Percentiles rank a stretch among this genome's conserved stretches.
phyloP scores from a whole-genome alignment of 2,113 vertebrate species.

The Tachycineta bicolor region DNA sequence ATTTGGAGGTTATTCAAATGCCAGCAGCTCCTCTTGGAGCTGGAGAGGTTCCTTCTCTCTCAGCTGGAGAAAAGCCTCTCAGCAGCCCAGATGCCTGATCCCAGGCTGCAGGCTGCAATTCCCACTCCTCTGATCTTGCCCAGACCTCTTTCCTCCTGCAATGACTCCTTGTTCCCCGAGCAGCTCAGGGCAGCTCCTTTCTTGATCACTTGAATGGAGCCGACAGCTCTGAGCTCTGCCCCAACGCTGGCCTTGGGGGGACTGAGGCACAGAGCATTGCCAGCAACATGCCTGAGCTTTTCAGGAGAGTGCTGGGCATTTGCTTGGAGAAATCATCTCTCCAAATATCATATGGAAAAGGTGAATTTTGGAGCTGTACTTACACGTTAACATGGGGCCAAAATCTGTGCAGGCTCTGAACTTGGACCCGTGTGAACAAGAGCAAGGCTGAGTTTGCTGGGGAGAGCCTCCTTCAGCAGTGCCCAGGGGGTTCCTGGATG shows the following conservation, averaged over 20 bases:
- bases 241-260: fast-evolving
- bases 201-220: background rate
- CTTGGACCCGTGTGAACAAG: fast-evolving
- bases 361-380: background rate
- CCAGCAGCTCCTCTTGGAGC: background rate
- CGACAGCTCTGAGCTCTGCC: background rate
- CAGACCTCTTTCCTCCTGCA: background rate
- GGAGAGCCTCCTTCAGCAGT: background rate
- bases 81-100: background rate
- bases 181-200: background rate
- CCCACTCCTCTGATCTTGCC: background rate
- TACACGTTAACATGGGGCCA: fast-evolving
- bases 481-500: background rate
- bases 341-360: background rate
- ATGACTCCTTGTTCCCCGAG: fast-evolving
- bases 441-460: background rate
- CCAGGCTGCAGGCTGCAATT: background rate
- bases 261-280: background rate
- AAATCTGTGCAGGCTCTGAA: background rate
- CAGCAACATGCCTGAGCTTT: background rate
- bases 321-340: background rate
- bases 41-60: background rate
- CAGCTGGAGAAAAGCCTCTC: background rate
- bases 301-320: background rate
- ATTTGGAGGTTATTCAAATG: background rate